Evolutionary conservation across 2,113 vertebrate genomes (phyloP).

Genomic region (Micronisus gabar): DNA sequence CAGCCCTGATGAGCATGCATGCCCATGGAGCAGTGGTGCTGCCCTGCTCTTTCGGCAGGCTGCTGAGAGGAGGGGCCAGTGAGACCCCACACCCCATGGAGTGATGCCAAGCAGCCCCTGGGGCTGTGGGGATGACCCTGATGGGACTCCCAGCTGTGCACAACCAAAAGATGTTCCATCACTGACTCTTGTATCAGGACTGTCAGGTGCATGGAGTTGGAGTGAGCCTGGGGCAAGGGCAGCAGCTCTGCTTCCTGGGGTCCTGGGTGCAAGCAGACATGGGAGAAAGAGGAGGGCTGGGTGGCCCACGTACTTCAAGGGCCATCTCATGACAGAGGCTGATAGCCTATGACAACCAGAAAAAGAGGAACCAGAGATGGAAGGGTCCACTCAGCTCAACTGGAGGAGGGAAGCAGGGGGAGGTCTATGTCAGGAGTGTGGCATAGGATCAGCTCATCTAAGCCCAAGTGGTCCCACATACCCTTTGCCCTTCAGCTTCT

Average conservation of each 20-base stretch:
- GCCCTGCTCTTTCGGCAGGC: not conserved
- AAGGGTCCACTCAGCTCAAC: not conserved
- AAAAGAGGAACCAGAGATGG: not conserved
- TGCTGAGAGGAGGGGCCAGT: not conserved
- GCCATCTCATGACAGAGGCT: not conserved
- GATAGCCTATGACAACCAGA: not conserved
- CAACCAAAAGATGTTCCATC: not conserved
- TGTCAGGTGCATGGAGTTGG: not conserved
- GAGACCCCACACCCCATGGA: not conserved
- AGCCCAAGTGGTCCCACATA: not conserved
- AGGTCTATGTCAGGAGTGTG: not conserved
- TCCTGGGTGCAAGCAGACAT: not conserved
- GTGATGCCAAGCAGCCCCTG: not conserved
- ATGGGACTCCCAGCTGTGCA: not conserved
- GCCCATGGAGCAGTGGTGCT: not conserved
- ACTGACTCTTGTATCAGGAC: not conserved
- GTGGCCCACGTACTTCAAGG: not conserved
- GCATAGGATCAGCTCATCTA: not conserved
- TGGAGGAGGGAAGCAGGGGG: not conserved
- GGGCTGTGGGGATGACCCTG: not conserved
- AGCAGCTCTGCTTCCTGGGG: not conserved
- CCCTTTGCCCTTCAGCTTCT: not conserved
- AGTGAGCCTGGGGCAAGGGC: not conserved
- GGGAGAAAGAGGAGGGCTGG: not conserved
- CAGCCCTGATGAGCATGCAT: not conserved